phyloP scores from a whole-genome alignment of 2,888 invertebrate species.

The Rutpela maculata region DNA sequence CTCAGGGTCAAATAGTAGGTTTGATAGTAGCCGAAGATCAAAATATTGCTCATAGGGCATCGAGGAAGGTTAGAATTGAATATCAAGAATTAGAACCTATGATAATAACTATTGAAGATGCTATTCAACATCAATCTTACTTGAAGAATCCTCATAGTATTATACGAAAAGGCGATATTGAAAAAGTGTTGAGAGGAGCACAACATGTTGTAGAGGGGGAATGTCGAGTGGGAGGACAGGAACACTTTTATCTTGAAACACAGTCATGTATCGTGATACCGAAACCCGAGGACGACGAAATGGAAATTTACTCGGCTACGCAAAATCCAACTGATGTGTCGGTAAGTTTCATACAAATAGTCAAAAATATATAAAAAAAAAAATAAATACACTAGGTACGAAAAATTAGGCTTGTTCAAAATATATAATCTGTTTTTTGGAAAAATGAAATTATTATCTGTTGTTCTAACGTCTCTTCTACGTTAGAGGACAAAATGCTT shows the following conservation, averaged over 20 bases:
- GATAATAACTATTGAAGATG: constrained; percentile 92
- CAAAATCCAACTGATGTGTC: constrained; percentile 89
- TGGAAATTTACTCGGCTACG: constrained; percentile 89
- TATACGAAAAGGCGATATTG: constrained; percentile 80
- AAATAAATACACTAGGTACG: too few species aligned
- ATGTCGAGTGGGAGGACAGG: constrained; percentile 90
- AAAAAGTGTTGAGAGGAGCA: constrained; percentile 80
- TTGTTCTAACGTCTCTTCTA: too few species aligned
- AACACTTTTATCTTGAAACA: constrained; percentile 98
- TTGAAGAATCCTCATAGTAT: constrained; percentile 77
- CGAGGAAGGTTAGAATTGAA: constrained; percentile 83
- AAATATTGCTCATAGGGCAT: constrained; percentile 87
- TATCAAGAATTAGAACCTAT: constrained; percentile 89
- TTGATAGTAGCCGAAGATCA: constrained; percentile 85
- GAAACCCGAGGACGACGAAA: constrained; percentile 86
- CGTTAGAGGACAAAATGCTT: too few species aligned
- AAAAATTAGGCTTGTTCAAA: too few species aligned
- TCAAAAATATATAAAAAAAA: too few species aligned
- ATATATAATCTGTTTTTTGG: too few species aligned
- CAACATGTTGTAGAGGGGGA: constrained; percentile 88
- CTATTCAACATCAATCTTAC: constrained; percentile 85
- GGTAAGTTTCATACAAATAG: too few species aligned
- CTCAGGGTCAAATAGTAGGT: constrained; percentile 86
- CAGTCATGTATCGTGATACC: constrained; percentile 84
- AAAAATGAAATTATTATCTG: too few species aligned